Evolutionary conservation across 2,113 vertebrate genomes (phyloP).

Genomic region (Apodemus sylvaticus): DNA sequence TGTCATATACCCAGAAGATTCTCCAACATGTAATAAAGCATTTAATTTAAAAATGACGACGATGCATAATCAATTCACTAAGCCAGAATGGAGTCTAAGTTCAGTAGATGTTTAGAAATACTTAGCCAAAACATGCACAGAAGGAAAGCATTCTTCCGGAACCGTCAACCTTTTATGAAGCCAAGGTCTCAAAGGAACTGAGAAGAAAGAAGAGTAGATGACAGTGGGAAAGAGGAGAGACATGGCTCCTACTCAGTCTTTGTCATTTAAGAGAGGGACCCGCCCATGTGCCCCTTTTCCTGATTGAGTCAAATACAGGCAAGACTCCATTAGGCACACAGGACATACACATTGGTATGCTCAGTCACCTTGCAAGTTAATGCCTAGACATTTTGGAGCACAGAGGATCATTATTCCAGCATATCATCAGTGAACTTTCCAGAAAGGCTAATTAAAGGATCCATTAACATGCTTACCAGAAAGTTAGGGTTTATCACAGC

Average conservation of each 20-base stretch:
- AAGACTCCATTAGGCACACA: slow-evolving; percentile 59
- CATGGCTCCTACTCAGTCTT: neutral
- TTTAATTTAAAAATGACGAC: neutral
- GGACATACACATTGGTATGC: slow-evolving; percentile 83
- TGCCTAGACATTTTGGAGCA: slow-evolving; percentile 85
- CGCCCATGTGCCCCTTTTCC: slow-evolving; percentile 36
- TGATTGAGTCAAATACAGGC: slow-evolving; percentile 76
- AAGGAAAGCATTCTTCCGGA: neutral
- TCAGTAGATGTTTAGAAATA: neutral
- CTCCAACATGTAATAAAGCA: neutral
- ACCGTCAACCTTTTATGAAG: neutral
- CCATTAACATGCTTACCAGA: slow-evolving; percentile 86
- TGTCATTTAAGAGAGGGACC: slow-evolving; percentile 47
- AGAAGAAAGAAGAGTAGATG: neutral
- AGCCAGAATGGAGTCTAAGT: neutral
- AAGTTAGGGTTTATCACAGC: slow-evolving; percentile 82
- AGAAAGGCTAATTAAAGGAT: slow-evolving; percentile 87
- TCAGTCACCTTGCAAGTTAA: slow-evolving; percentile 84
- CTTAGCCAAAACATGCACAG: neutral
- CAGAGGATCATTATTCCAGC: slow-evolving; percentile 85
- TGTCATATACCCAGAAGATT: no score
- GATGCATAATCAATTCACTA: neutral
- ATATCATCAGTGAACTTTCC: slow-evolving; percentile 86
- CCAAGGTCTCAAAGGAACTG: neutral
- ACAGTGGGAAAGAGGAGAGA: neutral